A percentile compares a stretch with the other conserved stretches of the same genome.
Conservation (phyloP, 2,113 vertebrate genomes). For the Illadopsis cleaveri region DNA sequence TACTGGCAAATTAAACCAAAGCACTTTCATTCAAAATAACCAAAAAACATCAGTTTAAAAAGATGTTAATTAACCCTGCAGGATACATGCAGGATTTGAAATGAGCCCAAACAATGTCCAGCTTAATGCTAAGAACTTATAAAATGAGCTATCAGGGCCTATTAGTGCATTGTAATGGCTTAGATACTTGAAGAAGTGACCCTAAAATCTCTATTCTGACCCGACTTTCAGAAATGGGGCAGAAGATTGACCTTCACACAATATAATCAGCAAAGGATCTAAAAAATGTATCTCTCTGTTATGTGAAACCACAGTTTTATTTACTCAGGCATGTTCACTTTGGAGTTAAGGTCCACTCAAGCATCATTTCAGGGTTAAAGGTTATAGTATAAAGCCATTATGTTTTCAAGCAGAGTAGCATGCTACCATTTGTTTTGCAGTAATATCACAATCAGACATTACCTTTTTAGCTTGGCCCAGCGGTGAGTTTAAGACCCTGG, state of each 20-base stretch:
- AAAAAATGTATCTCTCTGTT: conserved; percentile 82
- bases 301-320: conserved; percentile 74
- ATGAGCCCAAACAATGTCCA: conserved; percentile 60
- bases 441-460: conserved; percentile 59
- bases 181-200: conserved; percentile 75
- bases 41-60: conserved; percentile 7
- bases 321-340: conserved; percentile 75
- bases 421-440: conserved; percentile 56
- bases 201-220: conserved; percentile 75
- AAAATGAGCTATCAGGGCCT: conserved; percentile 74
- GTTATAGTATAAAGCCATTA: conserved; percentile 68
- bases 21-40: conserved; percentile 14
- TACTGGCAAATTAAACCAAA: background rate
- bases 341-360: conserved; percentile 71
- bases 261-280: conserved; percentile 79
- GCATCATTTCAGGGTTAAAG: conserved; percentile 71
- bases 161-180: conserved; percentile 76
- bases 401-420: conserved; percentile 63
- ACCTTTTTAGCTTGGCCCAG: conserved; percentile 58
- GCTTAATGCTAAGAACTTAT: conserved; percentile 65
- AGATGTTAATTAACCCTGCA: conserved; percentile 65
- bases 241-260: conserved; percentile 70
- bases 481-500: conserved; percentile 6
- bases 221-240: conserved; percentile 69
- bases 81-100: conserved; percentile 58